Conservation (phyloP, 2,113 vertebrate species). For the Sylvicapra grimmia region DNA sequence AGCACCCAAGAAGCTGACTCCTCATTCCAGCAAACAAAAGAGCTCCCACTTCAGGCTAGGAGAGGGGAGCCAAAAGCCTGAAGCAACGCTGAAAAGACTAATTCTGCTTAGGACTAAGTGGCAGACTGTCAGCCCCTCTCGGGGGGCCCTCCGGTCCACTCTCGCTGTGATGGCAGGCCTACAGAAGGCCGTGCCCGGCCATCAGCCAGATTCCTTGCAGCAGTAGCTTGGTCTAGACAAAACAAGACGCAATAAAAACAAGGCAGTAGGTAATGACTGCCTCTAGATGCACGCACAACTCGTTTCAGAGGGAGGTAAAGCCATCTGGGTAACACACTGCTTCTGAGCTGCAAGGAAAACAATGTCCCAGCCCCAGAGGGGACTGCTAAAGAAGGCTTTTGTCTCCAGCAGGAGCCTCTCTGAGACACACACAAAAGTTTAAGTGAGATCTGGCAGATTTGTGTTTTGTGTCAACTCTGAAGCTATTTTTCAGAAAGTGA, state of each 20-base stretch:
- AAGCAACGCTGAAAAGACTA: not conserved
- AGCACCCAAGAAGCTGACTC: not conserved
- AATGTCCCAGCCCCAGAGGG: slow-evolving; percentile 74
- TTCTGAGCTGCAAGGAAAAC: slow-evolving; percentile 74
- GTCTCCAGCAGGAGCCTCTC: slow-evolving; percentile 70
- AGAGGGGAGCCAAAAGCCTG: not conserved
- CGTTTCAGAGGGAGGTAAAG: slow-evolving; percentile 78
- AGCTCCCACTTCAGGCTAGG: not conserved
- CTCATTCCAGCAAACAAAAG: not conserved
- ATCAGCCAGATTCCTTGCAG: slow-evolving; percentile 77
- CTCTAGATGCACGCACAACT: slow-evolving; percentile 74
- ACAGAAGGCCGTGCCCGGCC: slow-evolving; percentile 43
- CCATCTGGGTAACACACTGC: slow-evolving; percentile 76
- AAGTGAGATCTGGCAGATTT: slow-evolving; percentile 55
- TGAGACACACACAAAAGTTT: slow-evolving; percentile 61
- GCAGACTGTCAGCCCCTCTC: not conserved
- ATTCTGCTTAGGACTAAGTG: not conserved
- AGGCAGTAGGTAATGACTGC: slow-evolving; percentile 79
- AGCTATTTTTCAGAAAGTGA: slow-evolving; percentile 19
- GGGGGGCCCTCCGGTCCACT: not conserved
- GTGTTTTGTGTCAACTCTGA: slow-evolving; percentile 44
- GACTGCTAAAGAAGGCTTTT: slow-evolving; percentile 74
- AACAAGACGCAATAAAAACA: slow-evolving; percentile 81
- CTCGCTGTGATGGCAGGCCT: slow-evolving; percentile 66
- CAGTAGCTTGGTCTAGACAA: slow-evolving; percentile 81